phyloP scores from a whole-genome alignment of 1,140 invertebrate species.

The Hormaphis cornu region DNA sequence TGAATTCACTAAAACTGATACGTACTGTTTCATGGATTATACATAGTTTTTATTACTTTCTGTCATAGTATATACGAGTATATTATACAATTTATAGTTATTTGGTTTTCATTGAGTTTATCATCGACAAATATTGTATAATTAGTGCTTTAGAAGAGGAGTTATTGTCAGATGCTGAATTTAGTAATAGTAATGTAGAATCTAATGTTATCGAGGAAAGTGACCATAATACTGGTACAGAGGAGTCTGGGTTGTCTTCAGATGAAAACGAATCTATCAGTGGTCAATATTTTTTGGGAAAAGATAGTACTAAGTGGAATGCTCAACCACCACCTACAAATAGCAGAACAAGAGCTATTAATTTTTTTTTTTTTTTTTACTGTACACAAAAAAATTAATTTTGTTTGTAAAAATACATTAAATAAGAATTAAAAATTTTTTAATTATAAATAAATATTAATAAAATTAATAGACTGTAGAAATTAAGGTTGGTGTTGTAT shows the following conservation, averaged over 20 bases:
- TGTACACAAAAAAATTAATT: too few relatives aligned
- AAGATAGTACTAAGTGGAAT: constrained; percentile 2
- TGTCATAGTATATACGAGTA: too few relatives aligned
- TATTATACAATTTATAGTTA: too few relatives aligned
- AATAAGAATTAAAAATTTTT: too few relatives aligned
- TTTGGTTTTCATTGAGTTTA: not conserved
- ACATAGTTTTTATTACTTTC: too few relatives aligned
- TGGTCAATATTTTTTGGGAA: not conserved
- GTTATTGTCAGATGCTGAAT: not conserved
- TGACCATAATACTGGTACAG: constrained; percentile 8
- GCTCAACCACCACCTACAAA: not conserved
- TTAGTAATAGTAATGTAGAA: not conserved
- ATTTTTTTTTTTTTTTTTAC: too few relatives aligned
- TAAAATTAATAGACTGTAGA: not conserved
- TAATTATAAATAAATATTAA: too few relatives aligned
- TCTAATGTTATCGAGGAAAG: constrained; percentile 7
- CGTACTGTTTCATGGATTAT: too few relatives aligned
- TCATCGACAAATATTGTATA: not conserved
- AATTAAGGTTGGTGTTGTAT: not conserved
- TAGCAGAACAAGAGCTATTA: not conserved
- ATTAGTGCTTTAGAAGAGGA: not conserved
- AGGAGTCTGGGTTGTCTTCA: not conserved
- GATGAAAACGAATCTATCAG: constrained; percentile 6
- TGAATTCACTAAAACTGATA: too few relatives aligned
- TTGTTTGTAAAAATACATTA: too few relatives aligned